Evolutionary conservation across 2,113 vertebrate species (phyloP).

Genomic region (human (Homo sapiens)): GRCh38 chr19:5643001-5643500

Average conservation of each 20-base stretch:
- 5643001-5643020: background rate
- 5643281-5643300: background rate
- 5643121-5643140: background rate
- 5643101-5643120: background rate
- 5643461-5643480: background rate
- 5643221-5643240: background rate
- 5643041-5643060: background rate
- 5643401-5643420: background rate
- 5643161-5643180: background rate
- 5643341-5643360: accelerated
- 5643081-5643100: background rate
- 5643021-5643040: background rate
- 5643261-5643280: too few species aligned
- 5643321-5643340: background rate
- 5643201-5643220: background rate
- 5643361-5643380: background rate
- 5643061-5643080: background rate
- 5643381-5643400: background rate
- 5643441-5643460: background rate
- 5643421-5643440: background rate
- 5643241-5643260: too few species aligned
- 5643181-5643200: background rate
- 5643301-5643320: accelerated
- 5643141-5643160: background rate
- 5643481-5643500: background rate